phyloP scores from a whole-genome alignment of 2,113 vertebrate genomes.

The Spilogale gracilis region DNA sequence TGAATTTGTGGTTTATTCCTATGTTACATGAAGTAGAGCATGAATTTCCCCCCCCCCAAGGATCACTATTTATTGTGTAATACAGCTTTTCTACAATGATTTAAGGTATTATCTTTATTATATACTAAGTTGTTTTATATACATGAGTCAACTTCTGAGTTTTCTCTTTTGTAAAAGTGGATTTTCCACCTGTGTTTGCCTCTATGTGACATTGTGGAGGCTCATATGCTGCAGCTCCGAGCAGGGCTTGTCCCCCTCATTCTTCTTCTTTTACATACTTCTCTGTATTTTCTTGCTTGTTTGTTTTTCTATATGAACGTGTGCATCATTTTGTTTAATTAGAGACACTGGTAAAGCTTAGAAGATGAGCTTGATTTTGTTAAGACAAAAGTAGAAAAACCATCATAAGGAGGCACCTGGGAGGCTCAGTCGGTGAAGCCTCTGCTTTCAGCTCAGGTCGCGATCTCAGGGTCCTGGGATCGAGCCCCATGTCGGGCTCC shows the following conservation, averaged over 20 bases:
- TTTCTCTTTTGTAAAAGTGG: background rate
- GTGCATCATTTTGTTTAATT: background rate
- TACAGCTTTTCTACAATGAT: background rate
- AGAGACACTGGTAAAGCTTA: background rate
- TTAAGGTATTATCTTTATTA: background rate
- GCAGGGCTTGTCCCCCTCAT: background rate
- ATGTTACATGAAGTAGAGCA: background rate
- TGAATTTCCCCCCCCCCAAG: background rate
- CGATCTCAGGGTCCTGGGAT: background rate
- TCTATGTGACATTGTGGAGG: background rate
- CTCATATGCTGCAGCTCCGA: too few species aligned
- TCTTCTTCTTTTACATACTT: background rate
- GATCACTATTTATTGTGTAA: background rate
- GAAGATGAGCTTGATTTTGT: background rate
- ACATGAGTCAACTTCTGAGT: background rate
- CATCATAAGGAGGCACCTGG: background rate
- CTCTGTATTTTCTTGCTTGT: background rate
- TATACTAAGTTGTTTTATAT: background rate
- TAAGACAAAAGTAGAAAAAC: background rate
- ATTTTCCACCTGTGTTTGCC: background rate
- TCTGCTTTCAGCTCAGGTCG: background rate
- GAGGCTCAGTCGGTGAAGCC: background rate
- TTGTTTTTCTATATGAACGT: conserved; percentile 26
- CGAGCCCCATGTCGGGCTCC: too few species aligned
- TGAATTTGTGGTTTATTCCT: background rate